phyloP scores from a whole-genome alignment of 2,797 vertebrate genomes.

The Lindbergichthys nudifrons region DNA sequence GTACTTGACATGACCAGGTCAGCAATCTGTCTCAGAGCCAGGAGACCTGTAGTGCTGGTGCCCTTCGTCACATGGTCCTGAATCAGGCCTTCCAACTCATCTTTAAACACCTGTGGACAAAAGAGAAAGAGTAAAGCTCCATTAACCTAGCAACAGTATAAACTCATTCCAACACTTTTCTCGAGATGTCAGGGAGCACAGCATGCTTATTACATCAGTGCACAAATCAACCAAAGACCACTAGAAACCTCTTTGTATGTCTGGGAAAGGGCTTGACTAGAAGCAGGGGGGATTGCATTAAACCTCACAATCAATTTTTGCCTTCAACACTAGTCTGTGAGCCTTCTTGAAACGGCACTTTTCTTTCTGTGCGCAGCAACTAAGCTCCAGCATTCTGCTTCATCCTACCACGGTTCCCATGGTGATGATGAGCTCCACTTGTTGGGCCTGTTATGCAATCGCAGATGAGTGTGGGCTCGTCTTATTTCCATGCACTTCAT shows the following conservation, averaged over 20 bases:
- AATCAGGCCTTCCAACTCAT: conserved; percentile 94
- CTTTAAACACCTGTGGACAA: conserved; percentile 92
- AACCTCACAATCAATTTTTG: conserved; percentile 66
- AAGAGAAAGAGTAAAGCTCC: conserved; percentile 11
- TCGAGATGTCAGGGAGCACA: conserved; percentile 46
- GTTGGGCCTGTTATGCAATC: conserved; percentile 83
- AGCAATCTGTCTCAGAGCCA: conserved; percentile 94
- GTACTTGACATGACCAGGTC: conserved; percentile 94
- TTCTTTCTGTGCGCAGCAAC: conserved; percentile 57
- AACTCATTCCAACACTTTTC: conserved; percentile 41
- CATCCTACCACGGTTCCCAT: conserved; percentile 81
- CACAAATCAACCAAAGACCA: conserved; percentile 69
- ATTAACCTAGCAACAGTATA: conserved; percentile 30
- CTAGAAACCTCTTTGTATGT: conserved; percentile 64
- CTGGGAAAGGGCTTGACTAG: conserved; percentile 45
- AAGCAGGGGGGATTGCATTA: conserved; percentile 39
- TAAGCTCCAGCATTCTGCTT: conserved; percentile 76
- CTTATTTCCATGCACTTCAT: conserved; percentile 75
- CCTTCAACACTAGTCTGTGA: conserved; percentile 50
- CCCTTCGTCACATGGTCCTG: conserved; percentile 95
- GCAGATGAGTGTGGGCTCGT: conserved; percentile 80
- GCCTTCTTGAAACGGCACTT: conserved; percentile 63
- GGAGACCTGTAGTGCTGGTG: conserved; percentile 90
- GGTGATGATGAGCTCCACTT: conserved; percentile 81
- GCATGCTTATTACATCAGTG: conserved; percentile 56